A percentile compares a stretch with the other conserved stretches of the same genome.
Evolutionary conservation across 2,797 vertebrate genomes (phyloP).

Genomic region (Eremophila alpestris): DNA sequence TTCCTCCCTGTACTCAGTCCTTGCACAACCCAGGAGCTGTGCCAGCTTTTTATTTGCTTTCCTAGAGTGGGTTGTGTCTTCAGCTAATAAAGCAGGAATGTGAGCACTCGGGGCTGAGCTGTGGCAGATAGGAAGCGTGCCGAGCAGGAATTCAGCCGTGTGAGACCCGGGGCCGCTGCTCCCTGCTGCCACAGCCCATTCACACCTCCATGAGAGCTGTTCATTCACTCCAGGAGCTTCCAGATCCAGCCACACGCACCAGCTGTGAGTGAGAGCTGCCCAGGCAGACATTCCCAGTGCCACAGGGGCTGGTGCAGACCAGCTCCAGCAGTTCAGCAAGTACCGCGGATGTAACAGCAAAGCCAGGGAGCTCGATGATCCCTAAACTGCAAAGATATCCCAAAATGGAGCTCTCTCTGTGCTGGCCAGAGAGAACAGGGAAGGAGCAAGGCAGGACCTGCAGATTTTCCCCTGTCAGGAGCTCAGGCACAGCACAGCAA

Average conservation of each 20-base stretch:
- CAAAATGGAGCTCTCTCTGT: fast-evolving
- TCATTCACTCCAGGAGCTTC: neutral
- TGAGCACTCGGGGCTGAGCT: neutral
- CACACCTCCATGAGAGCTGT: neutral
- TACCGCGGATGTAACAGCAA: neutral
- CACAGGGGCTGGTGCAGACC: fast-evolving
- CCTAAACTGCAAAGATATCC: neutral
- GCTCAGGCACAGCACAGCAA: neutral
- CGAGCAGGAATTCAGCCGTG: slow-evolving; percentile 3
- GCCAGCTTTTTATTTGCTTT: slow-evolving; percentile 49
- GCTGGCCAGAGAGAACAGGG: neutral
- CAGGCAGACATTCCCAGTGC: neutral
- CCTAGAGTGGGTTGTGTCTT: slow-evolving; percentile 41
- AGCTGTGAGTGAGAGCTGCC: neutral
- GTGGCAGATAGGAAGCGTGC: neutral
- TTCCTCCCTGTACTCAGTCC: neutral
- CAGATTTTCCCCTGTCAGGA: fast-evolving
- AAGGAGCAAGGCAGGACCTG: neutral
- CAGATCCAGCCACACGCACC: neutral
- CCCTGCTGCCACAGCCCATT: neutral
- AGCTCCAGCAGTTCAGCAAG: neutral
- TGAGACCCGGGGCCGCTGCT: neutral
- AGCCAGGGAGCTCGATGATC: neutral
- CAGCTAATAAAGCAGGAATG: slow-evolving; percentile 66
- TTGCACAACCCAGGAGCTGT: neutral